Evolutionary conservation across 2,113 vertebrate genomes (phyloP).

Genomic region (Zosterops borbonicus): DNA sequence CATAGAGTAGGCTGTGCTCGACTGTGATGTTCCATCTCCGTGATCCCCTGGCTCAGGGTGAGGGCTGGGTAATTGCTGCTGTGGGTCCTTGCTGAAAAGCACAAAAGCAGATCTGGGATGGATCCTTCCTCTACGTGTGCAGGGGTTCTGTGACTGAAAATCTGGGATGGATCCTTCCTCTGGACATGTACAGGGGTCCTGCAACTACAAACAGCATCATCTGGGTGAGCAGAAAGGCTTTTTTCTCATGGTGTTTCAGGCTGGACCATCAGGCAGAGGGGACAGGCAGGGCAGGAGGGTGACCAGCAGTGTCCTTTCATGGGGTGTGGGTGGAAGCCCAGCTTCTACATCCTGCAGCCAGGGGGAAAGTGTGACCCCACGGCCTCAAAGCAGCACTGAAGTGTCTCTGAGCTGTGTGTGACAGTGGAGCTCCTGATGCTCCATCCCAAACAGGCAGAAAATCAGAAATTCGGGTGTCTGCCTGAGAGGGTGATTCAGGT

Average conservation of each 20-base stretch:
- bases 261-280: not conserved
- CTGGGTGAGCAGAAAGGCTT: not conserved
- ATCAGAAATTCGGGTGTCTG: not conserved
- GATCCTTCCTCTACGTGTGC: fast-evolving
- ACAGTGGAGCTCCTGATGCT: not conserved
- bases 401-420: not conserved
- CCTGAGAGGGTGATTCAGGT: not conserved
- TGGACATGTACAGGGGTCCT: fast-evolving
- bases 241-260: not conserved
- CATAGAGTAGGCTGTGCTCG: not conserved
- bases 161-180: not conserved
- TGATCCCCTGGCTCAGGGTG: not conserved
- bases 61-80: not conserved
- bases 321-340: not conserved
- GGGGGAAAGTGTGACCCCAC: not conserved
- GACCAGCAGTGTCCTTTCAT: not conserved
- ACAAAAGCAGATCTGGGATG: not conserved
- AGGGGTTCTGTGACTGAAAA: not conserved
- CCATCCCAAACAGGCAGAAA: not conserved
- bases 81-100: not conserved
- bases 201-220: not conserved
- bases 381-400: not conserved
- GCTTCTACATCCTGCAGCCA: not conserved
- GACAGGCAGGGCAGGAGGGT: not conserved
- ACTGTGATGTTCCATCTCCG: not conserved